Conservation (phyloP, 2,888 invertebrate genomes). For the Drosophila hawaiiensis region DNA sequence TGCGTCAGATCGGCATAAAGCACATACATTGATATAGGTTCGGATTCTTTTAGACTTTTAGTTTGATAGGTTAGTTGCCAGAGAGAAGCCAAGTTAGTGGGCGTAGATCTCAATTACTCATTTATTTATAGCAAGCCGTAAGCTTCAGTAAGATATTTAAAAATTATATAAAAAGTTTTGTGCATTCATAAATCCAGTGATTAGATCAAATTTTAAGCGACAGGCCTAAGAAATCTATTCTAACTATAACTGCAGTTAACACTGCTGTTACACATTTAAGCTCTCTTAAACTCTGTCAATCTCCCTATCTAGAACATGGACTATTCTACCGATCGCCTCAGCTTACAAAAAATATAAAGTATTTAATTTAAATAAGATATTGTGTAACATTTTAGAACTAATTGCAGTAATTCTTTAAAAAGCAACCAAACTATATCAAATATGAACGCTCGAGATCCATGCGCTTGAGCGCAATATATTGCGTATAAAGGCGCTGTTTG, state of each 20-base stretch:
- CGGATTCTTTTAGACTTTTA: no score
- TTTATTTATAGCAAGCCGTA: neutral
- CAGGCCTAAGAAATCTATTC: neutral
- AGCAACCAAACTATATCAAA: neutral
- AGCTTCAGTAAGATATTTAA: neutral
- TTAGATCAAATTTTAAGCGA: neutral
- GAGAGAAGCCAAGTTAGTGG: slow-evolving; percentile 22
- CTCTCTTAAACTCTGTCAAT: neutral
- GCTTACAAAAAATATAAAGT: neutral
- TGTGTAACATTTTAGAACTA: neutral
- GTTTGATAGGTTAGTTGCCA: slow-evolving; percentile 23
- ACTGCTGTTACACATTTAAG: neutral
- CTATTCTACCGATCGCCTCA: neutral
- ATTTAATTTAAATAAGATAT: neutral
- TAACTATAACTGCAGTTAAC: neutral
- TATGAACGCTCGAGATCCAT: slow-evolving; percentile 35
- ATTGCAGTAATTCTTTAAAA: neutral
- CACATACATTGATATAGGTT: neutral
- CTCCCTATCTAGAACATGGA: neutral
- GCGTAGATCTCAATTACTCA: neutral
- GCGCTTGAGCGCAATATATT: slow-evolving; percentile 84
- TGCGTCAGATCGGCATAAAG: neutral
- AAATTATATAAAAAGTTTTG: slow-evolving; percentile 1
- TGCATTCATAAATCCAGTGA: neutral
- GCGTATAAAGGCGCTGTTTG: slow-evolving; percentile 92